Percentiles rank a stretch among this genome's conserved stretches.
Evolutionary conservation across 2,797 vertebrate genomes (phyloP).

Genomic region (Rhyacichthys aspro): DNA sequence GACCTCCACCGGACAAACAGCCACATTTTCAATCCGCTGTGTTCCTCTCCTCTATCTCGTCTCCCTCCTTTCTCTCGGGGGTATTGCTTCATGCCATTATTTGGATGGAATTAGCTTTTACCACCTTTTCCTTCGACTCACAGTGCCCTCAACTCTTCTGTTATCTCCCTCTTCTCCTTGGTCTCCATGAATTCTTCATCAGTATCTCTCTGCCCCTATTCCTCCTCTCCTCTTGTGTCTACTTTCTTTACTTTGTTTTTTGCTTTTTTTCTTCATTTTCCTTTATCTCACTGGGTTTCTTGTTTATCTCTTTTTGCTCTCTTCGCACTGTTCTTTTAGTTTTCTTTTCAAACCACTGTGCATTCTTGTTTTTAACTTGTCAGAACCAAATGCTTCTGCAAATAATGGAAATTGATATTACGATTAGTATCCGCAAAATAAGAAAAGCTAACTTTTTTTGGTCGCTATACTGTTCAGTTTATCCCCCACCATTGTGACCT

Average conservation of each 20-base stretch:
- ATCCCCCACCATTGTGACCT: too few species aligned
- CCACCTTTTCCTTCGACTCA: conserved; percentile 35
- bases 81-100: conserved; percentile 55
- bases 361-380: background rate
- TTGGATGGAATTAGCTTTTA: conserved; percentile 66
- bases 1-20: conserved; percentile 65
- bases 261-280: too few species aligned
- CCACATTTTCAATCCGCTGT: conserved; percentile 54
- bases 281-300: background rate
- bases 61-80: conserved; percentile 38
- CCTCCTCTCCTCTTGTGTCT: background rate
- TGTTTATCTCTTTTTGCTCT: background rate
- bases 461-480: too few species aligned
- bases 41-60: conserved; percentile 38
- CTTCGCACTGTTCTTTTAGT: background rate
- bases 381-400: background rate
- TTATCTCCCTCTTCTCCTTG: conserved; percentile 27
- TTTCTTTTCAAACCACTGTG: background rate
- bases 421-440: too few species aligned
- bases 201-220: background rate
- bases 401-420: too few species aligned
- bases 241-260: background rate
- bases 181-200: conserved; percentile 8
- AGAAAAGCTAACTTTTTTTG: too few species aligned
- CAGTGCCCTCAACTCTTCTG: conserved; percentile 24